phyloP scores from a whole-genome alignment of 2,797 vertebrate genomes.

The Calcarius lapponicus region DNA sequence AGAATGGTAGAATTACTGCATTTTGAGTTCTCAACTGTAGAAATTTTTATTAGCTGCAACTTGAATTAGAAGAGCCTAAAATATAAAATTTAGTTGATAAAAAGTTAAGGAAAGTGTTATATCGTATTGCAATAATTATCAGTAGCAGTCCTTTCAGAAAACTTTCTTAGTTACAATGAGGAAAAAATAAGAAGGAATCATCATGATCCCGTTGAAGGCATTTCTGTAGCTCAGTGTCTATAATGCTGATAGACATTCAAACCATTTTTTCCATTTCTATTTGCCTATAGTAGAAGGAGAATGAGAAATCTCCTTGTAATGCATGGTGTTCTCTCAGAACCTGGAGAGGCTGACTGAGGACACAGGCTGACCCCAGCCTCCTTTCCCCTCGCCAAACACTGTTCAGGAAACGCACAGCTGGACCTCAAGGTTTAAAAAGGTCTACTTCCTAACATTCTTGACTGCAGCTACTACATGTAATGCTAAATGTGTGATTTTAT shows the following conservation, averaged over 20 bases:
- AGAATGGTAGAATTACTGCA: background rate
- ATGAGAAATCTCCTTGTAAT: background rate
- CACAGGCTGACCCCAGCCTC: background rate
- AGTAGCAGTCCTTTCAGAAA: background rate
- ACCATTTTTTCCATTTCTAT: background rate
- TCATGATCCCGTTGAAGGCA: background rate
- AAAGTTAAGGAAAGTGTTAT: background rate
- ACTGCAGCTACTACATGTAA: background rate
- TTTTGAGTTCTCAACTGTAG: background rate
- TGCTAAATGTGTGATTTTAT: background rate
- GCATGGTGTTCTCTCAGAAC: background rate
- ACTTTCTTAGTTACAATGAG: background rate
- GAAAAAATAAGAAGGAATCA: background rate
- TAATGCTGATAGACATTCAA: background rate
- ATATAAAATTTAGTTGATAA: background rate
- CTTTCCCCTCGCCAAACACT: fast-evolving
- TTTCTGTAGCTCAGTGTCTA: background rate
- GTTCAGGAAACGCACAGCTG: background rate
- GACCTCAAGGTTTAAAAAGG: background rate
- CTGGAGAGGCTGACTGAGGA: background rate
- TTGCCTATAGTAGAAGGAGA: fast-evolving
- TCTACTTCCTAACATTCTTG: background rate
- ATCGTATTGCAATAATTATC: background rate
- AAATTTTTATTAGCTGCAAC: background rate
- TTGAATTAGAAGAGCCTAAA: background rate